Conservation (phyloP, 1,140 invertebrate genomes). For the Trichonephila clavata region DNA sequence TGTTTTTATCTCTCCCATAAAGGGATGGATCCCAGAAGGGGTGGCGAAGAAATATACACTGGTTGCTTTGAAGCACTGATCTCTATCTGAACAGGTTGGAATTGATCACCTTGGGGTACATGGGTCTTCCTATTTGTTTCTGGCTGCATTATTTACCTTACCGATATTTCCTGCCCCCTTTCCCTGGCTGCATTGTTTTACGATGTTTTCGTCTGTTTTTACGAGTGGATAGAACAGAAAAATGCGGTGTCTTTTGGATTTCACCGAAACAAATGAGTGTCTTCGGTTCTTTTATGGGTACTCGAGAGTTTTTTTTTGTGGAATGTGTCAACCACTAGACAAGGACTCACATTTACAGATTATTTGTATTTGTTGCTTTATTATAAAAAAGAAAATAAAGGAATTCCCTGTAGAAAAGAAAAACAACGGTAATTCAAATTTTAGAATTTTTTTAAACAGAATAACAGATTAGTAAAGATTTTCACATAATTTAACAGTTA, state of each 20-base stretch:
- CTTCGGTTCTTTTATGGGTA: neutral
- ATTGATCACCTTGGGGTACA: constrained; percentile 44
- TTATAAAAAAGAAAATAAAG: too few species aligned
- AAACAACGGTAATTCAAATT: too few species aligned
- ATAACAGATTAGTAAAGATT: too few species aligned
- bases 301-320: neutral
- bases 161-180: neutral
- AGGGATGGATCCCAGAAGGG: constrained; percentile 31
- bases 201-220: constrained; percentile 41
- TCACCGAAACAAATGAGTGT: neutral
- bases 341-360: neutral
- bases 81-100: constrained; percentile 45
- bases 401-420: too few species aligned
- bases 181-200: constrained; percentile 32
- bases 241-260: constrained; percentile 15
- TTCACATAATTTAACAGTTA: too few species aligned
- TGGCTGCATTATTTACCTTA: constrained; percentile 41
- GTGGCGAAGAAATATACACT: constrained; percentile 7
- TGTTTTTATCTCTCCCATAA: neutral
- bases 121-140: constrained; percentile 29
- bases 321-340: neutral
- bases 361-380: neutral
- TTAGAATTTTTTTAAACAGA: too few species aligned
- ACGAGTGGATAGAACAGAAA: neutral
- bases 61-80: neutral